A percentile compares a stretch with the other conserved stretches of the same genome.
These are phyloP conservation scores for Psittacula echo DNA, from an alignment of 2,797 vertebrate species.

Conservation along the genomic window DNA sequence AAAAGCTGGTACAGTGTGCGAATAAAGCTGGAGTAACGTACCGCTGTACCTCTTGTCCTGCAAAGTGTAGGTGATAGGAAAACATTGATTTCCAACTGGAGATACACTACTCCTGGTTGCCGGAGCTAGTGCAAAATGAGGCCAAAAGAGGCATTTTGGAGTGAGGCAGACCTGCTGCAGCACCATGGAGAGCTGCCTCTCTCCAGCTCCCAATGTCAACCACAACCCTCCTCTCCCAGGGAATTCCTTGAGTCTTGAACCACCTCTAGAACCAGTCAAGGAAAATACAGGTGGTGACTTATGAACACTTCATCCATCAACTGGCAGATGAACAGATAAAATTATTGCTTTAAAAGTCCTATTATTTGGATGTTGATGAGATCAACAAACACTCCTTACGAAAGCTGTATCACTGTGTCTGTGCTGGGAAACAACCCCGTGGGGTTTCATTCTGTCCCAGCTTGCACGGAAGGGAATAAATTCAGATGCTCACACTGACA, in stretches of 20 bases:
- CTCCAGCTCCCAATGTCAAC: accelerated
- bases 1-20: accelerated
- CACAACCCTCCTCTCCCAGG: accelerated
- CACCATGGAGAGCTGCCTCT: background rate
- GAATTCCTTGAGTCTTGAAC: no score
- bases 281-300: background rate
- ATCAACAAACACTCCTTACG: accelerated
- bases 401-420: background rate
- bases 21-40: background rate
- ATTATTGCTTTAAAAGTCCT: background rate
- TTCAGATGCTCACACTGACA: background rate
- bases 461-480: background rate
- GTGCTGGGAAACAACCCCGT: background rate
- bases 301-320: background rate
- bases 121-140: background rate
- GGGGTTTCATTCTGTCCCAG: background rate
- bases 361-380: background rate
- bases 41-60: background rate
- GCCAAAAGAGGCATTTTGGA: background rate
- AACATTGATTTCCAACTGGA: background rate
- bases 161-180: background rate
- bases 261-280: background rate
- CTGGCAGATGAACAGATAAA: background rate
- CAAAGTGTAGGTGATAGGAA: background rate
- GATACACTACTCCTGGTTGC: background rate